phyloP scores from a whole-genome alignment of 2,113 vertebrate species.

The Poeciliopsis turrubarensis region DNA sequence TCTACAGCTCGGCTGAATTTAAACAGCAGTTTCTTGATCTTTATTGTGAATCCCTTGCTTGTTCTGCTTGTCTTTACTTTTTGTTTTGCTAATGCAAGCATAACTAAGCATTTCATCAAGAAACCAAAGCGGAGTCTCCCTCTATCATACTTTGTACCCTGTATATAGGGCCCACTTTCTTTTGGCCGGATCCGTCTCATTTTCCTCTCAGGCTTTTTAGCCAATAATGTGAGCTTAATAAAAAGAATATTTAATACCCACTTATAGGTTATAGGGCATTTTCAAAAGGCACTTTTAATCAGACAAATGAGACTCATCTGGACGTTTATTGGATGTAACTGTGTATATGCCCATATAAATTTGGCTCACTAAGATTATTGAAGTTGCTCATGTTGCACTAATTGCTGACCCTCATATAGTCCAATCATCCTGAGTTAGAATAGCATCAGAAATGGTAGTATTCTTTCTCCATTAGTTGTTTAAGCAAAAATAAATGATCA shows the following conservation, averaged over 20 bases:
- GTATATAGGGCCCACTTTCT: neutral
- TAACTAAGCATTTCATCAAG: neutral
- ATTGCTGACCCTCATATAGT: neutral
- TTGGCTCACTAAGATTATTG: no score
- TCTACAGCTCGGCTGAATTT: neutral
- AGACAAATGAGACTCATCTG: no score
- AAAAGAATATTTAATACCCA: no score
- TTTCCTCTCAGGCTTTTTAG: neutral
- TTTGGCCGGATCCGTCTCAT: neutral
- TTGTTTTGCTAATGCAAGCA: neutral
- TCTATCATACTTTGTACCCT: neutral
- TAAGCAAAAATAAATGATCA: neutral
- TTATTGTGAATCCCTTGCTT: slow-evolving; percentile 12
- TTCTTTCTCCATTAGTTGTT: neutral
- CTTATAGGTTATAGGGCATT: no score
- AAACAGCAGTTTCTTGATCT: neutral
- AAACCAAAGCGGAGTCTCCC: neutral
- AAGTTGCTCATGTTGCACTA: neutral
- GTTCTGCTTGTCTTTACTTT: neutral
- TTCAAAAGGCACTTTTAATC: no score
- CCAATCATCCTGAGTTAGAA: neutral
- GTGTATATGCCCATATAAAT: no score
- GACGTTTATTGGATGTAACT: no score
- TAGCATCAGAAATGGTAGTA: neutral
- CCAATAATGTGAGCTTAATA: no score